phyloP scores from a whole-genome alignment of 2,113 vertebrate species.

The Gallinago jamesoni region DNA sequence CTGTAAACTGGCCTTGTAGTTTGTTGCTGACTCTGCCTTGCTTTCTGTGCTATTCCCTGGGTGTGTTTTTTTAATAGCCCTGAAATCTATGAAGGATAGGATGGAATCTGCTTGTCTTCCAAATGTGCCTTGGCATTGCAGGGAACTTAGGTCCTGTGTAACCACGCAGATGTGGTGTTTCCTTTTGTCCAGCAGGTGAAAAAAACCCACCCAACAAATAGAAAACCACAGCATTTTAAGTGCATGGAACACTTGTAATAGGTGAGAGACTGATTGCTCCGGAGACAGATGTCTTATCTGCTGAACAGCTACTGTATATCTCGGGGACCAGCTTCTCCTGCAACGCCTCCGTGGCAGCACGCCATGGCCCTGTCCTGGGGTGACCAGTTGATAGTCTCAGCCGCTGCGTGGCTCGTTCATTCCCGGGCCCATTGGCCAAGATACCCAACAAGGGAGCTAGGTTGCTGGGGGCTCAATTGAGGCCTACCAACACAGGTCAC shows the following conservation, averaged over 20 bases:
- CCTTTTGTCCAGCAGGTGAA: neutral
- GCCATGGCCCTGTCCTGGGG: neutral
- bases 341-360: accelerated
- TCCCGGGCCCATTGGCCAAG: accelerated
- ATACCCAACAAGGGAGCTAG: accelerated
- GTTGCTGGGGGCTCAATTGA: neutral
- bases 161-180: neutral
- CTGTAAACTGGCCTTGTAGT: neutral
- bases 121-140: neutral
- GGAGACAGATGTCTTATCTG: neutral
- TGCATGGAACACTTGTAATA: neutral
- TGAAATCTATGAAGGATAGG: neutral
- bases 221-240: neutral
- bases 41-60: neutral
- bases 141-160: neutral
- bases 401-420: accelerated
- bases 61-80: neutral
- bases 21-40: neutral
- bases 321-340: neutral
- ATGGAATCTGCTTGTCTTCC: neutral
- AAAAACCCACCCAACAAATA: neutral
- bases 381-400: neutral
- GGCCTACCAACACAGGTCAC: neutral
- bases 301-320: neutral
- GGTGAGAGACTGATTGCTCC: neutral